These are phyloP conservation scores for Dermochelys coriacea DNA, from an alignment of 2,797 vertebrate species.

Conservation along the genomic window DNA sequence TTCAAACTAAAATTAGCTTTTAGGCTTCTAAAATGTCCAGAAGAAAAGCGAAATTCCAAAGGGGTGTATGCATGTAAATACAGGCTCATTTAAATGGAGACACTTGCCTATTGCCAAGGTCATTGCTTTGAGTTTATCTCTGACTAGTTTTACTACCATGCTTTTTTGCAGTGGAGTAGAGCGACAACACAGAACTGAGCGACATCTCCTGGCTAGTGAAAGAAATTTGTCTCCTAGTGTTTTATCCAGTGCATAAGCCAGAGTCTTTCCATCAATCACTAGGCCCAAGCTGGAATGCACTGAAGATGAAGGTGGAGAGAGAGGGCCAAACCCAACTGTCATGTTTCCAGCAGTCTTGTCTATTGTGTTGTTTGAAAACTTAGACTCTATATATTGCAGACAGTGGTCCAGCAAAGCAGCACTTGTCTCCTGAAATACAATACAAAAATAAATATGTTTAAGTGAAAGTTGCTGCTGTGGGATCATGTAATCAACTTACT, in stretches of 20 bases:
- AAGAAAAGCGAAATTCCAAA: background rate
- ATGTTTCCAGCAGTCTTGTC: conserved; percentile 75
- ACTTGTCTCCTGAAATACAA: conserved; percentile 90
- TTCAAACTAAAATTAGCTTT: conserved; percentile 5
- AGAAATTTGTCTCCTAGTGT: conserved; percentile 94
- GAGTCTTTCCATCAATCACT: conserved; percentile 94
- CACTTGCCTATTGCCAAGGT: conserved; percentile 94
- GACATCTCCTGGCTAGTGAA: conserved; percentile 89
- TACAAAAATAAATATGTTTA: conserved; percentile 37
- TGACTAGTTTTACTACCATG: conserved; percentile 96
- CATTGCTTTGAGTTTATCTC: conserved; percentile 98
- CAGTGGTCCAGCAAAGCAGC: conserved; percentile 92
- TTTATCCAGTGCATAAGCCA: conserved; percentile 93
- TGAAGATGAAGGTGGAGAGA: conserved; percentile 78
- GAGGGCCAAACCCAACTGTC: conserved; percentile 76
- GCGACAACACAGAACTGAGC: conserved; percentile 94
- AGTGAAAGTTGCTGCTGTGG: conserved; percentile 39
- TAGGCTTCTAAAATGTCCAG: background rate
- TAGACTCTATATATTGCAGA: conserved; percentile 89
- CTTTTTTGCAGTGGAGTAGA: conserved; percentile 98
- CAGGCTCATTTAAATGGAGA: background rate
- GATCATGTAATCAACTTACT: background rate
- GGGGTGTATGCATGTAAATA: background rate
- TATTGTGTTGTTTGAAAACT: conserved; percentile 81
- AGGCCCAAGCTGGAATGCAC: conserved; percentile 87